Evolutionary conservation across 2,888 invertebrate species (phyloP).

Genomic region (Pseudococcus longispinus): DNA sequence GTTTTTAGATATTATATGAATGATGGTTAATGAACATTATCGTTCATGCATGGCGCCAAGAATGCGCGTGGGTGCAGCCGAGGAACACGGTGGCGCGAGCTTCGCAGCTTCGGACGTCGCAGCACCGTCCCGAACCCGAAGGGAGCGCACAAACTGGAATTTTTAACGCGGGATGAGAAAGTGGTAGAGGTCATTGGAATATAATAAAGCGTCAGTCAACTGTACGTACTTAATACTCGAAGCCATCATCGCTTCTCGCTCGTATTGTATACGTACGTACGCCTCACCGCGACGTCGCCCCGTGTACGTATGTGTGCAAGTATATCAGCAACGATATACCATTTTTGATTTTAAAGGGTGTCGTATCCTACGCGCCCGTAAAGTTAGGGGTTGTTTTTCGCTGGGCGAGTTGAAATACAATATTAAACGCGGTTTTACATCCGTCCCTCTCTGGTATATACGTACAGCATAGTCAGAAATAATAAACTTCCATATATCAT

Average conservation of each 20-base stretch:
- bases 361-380: background rate
- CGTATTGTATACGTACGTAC: background rate
- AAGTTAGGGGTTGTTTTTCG: constrained; percentile 52
- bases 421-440: constrained; percentile 53
- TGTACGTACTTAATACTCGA: constrained; percentile 51
- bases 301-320: background rate
- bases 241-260: constrained; percentile 40
- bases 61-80: constrained; percentile 17
- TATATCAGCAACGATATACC: constrained; percentile 41
- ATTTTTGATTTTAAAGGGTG: constrained; percentile 53
- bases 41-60: constrained; percentile 42
- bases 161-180: constrained; percentile 21
- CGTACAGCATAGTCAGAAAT: constrained; percentile 46
- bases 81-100: constrained; percentile 16
- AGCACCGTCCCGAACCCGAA: background rate
- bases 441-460: constrained; percentile 46
- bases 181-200: constrained; percentile 45
- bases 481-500: constrained; percentile 60
- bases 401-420: constrained; percentile 41
- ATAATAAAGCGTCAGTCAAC: constrained; percentile 53
- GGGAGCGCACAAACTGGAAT: constrained; percentile 39
- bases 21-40: constrained; percentile 40
- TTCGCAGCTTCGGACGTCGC: background rate
- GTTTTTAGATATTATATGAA: constrained; percentile 30
- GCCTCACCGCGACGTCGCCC: background rate